Evolutionary conservation across 2,797 vertebrate genomes (phyloP).

Genomic region (Nothura maculosa): DNA sequence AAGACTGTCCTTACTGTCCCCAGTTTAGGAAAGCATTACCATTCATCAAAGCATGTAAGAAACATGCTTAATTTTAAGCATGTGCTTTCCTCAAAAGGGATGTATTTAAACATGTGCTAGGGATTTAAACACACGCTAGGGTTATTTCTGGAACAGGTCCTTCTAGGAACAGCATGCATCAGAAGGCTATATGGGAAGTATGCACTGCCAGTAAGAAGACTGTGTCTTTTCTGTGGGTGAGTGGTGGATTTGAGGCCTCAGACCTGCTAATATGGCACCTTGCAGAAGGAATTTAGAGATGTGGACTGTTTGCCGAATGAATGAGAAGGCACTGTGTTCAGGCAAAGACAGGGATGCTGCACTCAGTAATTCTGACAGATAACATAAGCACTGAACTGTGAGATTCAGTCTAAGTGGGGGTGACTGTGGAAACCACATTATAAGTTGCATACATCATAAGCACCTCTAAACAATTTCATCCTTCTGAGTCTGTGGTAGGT

Average conservation of each 20-base stretch:
- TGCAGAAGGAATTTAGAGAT: conserved; percentile 15
- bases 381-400: neutral
- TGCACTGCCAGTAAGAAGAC: conserved; percentile 9
- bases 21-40: neutral
- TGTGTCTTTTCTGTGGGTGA: conserved; percentile 24
- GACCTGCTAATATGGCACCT: conserved; percentile 11
- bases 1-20: neutral
- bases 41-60: neutral
- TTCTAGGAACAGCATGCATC: conserved; percentile 41
- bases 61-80: conserved; percentile 16
- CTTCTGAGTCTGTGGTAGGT: neutral
- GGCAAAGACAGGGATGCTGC: neutral
- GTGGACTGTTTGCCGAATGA: neutral
- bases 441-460: neutral
- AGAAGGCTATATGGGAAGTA: conserved; percentile 45
- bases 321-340: neutral
- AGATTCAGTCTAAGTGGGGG: neutral
- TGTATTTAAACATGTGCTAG: neutral
- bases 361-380: neutral
- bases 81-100: conserved; percentile 21
- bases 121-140: neutral
- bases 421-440: neutral
- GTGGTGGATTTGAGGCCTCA: neutral
- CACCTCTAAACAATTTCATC: neutral
- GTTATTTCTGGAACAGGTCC: conserved; percentile 35